Conservation (phyloP, 1,140 invertebrate genomes). For the Ladona fulva region DNA sequence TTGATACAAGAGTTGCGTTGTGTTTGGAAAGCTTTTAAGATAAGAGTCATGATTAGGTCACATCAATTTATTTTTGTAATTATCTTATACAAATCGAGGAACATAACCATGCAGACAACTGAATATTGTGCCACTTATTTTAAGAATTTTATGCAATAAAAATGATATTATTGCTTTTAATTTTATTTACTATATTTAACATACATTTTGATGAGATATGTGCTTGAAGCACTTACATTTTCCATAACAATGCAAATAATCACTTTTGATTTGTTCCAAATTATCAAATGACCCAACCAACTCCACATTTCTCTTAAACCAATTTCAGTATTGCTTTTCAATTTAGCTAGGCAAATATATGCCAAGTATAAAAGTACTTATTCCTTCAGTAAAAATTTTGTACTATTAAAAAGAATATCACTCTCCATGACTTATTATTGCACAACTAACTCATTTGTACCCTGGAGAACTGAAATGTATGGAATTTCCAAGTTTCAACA, state of each 20-base stretch:
- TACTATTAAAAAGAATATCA: slow-evolving; percentile 8
- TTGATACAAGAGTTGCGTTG: too few relatives aligned
- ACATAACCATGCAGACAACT: too few relatives aligned
- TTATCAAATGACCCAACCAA: background rate
- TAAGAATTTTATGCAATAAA: background rate
- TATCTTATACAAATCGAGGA: too few relatives aligned
- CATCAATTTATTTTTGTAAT: too few relatives aligned
- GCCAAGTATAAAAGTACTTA: slow-evolving; percentile 6
- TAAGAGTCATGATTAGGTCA: too few relatives aligned
- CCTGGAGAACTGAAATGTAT: background rate
- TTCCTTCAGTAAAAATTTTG: slow-evolving; percentile 10
- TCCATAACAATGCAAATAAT: background rate
- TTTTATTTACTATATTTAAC: background rate
- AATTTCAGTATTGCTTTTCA: background rate
- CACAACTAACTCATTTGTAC: slow-evolving; percentile 5
- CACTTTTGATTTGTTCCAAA: background rate
- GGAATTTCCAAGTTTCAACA: slow-evolving; percentile 6
- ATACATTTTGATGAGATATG: background rate
- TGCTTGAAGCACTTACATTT: background rate
- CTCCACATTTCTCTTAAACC: background rate
- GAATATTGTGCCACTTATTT: too few relatives aligned
- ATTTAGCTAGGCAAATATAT: background rate
- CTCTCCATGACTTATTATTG: slow-evolving; percentile 5
- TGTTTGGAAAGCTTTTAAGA: too few relatives aligned
- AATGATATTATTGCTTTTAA: background rate